phyloP scores from a whole-genome alignment of 2,888 invertebrate species.

The Dusona sp. region DNA sequence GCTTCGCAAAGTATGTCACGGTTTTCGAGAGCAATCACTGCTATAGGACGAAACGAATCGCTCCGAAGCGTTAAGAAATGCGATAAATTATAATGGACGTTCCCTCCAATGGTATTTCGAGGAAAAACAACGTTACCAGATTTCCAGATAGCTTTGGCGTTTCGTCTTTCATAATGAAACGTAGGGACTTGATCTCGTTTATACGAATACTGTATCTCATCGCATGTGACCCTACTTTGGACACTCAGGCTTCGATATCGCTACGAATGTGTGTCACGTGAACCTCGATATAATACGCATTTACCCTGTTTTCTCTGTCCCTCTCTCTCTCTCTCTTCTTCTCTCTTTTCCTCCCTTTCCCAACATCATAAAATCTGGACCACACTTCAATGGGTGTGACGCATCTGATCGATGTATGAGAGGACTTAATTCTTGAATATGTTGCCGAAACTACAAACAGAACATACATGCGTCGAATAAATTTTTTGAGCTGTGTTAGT shows the following conservation, averaged over 20 bases:
- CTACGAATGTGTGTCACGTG: constrained; percentile 1
- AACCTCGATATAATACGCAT: background rate
- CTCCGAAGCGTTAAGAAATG: background rate
- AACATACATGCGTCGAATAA: background rate
- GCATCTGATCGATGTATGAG: background rate
- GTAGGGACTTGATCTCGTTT: constrained; percentile 3
- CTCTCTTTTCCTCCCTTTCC: background rate
- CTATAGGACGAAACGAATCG: background rate
- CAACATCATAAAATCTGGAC: background rate
- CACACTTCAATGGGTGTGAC: background rate
- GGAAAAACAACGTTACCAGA: background rate
- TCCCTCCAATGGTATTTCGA: background rate
- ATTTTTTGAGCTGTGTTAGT: background rate
- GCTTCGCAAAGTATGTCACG: background rate
- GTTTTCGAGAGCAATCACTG: background rate
- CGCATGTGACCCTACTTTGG: background rate
- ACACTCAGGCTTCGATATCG: constrained; percentile 1
- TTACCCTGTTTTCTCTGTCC: background rate
- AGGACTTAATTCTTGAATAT: background rate
- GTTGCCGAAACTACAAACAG: background rate
- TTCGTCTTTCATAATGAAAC: background rate
- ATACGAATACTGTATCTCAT: background rate
- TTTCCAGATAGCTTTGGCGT: constrained; percentile 5
- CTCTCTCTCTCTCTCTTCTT: background rate
- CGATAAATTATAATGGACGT: background rate